Conservation (phyloP, 2,113 vertebrate genomes). For the Dipodomys merriami region DNA sequence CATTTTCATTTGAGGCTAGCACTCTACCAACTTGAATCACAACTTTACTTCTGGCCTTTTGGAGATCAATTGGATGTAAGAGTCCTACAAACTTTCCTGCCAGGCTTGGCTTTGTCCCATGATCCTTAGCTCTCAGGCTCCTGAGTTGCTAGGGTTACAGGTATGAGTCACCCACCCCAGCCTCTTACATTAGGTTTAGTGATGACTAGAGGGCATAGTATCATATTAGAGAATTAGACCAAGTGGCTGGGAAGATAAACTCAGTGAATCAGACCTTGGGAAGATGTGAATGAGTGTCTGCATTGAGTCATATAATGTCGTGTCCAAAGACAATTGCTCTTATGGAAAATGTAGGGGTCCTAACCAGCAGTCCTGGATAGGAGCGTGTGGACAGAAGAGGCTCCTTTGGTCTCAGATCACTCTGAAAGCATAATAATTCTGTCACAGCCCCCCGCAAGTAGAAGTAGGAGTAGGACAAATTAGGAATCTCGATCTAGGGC, state of each 20-base stretch:
- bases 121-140: no score
- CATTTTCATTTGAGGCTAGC: no score
- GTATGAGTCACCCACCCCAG: no score
- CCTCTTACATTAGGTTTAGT: background rate
- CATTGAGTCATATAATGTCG: background rate
- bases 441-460: background rate
- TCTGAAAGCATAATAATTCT: background rate
- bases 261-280: background rate
- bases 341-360: background rate
- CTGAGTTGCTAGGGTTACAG: no score
- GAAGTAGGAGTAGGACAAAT: background rate
- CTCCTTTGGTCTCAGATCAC: slow-evolving; percentile 16
- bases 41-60: no score
- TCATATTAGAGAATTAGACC: background rate
- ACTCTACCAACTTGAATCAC: no score
- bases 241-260: background rate
- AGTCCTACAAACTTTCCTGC: no score
- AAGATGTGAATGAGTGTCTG: background rate
- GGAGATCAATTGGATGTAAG: no score
- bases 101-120: no score
- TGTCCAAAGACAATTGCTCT: background rate
- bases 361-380: background rate
- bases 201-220: background rate
- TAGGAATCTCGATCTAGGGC: background rate
- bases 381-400: background rate